Conservation (phyloP, 2,797 vertebrate species). For the Sarcophilus harrisii region DNA sequence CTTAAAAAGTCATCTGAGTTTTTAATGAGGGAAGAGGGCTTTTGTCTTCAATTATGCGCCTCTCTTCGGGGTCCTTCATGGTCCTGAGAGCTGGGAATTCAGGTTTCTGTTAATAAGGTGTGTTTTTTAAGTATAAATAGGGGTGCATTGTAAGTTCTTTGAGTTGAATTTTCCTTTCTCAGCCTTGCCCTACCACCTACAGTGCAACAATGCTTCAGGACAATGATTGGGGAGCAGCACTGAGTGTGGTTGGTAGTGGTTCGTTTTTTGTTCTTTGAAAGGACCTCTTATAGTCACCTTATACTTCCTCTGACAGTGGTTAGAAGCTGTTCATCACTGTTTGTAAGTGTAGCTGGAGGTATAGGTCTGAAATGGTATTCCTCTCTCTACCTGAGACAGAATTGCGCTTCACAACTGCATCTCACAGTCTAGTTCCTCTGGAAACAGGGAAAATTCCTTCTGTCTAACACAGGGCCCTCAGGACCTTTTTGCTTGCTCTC, state of each 20-base stretch:
- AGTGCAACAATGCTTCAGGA: neutral
- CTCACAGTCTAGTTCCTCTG: neutral
- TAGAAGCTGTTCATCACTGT: slow-evolving; percentile 6
- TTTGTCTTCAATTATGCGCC: neutral
- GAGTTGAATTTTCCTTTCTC: neutral
- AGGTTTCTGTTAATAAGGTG: neutral
- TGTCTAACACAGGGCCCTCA: neutral
- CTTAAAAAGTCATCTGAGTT: slow-evolving; percentile 2
- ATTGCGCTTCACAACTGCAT: neutral
- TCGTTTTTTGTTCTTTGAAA: neutral
- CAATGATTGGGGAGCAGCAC: neutral
- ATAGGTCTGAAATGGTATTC: neutral
- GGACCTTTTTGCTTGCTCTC: neutral
- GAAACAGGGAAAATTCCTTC: slow-evolving; percentile 8
- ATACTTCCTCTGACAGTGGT: neutral
- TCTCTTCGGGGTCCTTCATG: neutral
- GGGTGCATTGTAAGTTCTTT: neutral
- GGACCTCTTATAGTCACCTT: neutral
- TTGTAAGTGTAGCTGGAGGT: neutral
- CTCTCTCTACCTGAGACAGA: slow-evolving; percentile 22
- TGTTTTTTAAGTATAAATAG: neutral
- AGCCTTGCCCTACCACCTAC: neutral
- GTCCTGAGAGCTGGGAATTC: neutral
- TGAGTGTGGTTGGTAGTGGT: neutral
- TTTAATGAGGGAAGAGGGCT: slow-evolving; percentile 18